phyloP scores from a whole-genome alignment of 2,797 vertebrate species.

The Sphenopsis melanotis region DNA sequence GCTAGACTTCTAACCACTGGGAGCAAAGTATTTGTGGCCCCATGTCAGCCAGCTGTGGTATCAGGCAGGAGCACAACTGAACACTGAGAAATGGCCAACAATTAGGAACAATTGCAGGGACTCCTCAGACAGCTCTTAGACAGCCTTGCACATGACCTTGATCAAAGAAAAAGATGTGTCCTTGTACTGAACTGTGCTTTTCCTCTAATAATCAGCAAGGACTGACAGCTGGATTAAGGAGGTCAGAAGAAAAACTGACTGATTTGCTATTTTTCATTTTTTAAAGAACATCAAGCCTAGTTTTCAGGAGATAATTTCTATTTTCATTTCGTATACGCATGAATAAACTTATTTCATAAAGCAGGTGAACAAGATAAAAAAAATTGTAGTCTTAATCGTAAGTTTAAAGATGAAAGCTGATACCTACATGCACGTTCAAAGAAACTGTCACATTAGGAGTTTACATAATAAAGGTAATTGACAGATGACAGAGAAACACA shows the following conservation, averaged over 20 bases:
- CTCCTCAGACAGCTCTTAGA: not conserved
- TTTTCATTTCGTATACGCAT: not conserved
- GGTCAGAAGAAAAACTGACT: not conserved
- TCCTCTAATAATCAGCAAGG: not conserved
- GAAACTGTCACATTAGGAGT: not conserved
- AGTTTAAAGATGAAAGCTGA: not conserved
- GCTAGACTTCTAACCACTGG: not conserved
- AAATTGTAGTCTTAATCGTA: not conserved
- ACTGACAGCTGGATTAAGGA: not conserved
- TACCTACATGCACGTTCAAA: not conserved
- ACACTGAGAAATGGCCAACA: not conserved
- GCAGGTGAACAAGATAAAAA: not conserved
- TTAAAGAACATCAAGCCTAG: not conserved
- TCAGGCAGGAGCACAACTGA: not conserved
- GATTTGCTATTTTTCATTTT: not conserved
- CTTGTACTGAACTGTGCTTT: not conserved
- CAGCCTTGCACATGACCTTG: not conserved
- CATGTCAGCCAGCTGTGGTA: not conserved
- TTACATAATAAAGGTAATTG: not conserved
- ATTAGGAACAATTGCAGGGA: fast-evolving
- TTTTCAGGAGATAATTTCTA: not conserved
- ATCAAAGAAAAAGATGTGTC: not conserved
- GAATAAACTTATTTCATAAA: not conserved
- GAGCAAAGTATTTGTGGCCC: not conserved
- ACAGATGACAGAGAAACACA: not conserved